phyloP scores from a whole-genome alignment of 2,797 vertebrate genomes.

The Gambelia wislizenii region DNA sequence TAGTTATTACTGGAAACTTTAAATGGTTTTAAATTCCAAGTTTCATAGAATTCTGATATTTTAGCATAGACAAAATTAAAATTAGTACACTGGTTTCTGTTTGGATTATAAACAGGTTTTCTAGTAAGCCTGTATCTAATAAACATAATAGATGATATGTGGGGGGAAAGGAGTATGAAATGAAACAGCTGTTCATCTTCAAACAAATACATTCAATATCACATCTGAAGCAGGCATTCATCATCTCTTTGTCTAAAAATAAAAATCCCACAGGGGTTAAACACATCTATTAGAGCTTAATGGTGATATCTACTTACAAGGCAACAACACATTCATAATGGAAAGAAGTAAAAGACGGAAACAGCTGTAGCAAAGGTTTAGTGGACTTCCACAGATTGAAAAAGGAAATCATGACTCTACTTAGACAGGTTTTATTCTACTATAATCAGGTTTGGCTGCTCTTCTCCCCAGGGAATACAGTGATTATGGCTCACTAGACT shows the following conservation, averaged over 20 bases:
- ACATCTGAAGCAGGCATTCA: conserved; percentile 9
- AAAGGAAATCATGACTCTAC: conserved; percentile 24
- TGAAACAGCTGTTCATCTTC: conserved; percentile 42
- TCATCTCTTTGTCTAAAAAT: conserved; percentile 1
- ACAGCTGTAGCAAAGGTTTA: conserved; percentile 23
- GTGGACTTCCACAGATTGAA: conserved; percentile 32
- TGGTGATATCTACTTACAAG: conserved; percentile 21
- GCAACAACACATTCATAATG: conserved; percentile 16
- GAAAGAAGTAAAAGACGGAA: conserved; percentile 12
- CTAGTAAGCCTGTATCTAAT: conserved; percentile 15
- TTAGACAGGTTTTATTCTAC: conserved; percentile 37
- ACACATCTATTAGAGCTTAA: background rate
- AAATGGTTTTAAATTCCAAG: background rate
- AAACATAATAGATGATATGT: conserved; percentile 36
- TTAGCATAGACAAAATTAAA: conserved; percentile 4
- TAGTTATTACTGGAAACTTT: background rate
- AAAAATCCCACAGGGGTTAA: conserved; percentile 7
- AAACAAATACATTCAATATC: conserved; percentile 31
- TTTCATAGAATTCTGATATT: background rate
- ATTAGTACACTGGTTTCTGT: background rate
- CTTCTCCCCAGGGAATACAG: conserved; percentile 7
- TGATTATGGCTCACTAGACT: conserved; percentile 30
- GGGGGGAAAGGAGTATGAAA: conserved; percentile 17
- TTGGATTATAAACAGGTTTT: conserved; percentile 32
- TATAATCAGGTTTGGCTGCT: conserved; percentile 25